Evolutionary conservation across 1,140 invertebrate species (phyloP).

Genomic region (Galleria mellonella): DNA sequence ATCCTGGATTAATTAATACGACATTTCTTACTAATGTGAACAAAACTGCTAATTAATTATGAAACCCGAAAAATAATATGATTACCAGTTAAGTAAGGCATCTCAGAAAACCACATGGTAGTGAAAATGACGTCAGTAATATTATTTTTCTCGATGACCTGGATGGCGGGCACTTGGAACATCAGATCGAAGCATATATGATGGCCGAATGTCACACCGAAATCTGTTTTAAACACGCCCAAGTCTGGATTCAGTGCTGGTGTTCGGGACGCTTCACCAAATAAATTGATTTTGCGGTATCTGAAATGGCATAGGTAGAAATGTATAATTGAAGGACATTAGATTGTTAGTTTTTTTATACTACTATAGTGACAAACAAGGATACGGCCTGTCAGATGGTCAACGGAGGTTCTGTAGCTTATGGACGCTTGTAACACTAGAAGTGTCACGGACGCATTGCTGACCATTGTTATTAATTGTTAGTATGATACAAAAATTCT

Average conservation of each 20-base stretch:
- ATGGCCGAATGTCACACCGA: constrained; percentile 86
- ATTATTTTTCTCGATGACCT: constrained; percentile 64
- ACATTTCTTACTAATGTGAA: no score
- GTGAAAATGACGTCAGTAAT: constrained; percentile 82
- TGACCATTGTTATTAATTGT: no score
- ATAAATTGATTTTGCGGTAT: constrained; percentile 87
- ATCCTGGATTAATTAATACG: no score
- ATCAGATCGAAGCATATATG: constrained; percentile 61
- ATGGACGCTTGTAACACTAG: no score
- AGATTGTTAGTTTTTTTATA: no score
- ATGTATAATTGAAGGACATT: no score
- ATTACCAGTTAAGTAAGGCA: constrained; percentile 81
- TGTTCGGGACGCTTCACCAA: constrained; percentile 73
- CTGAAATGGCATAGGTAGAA: no score
- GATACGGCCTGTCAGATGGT: no score
- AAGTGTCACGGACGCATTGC: no score
- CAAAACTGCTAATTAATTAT: neutral
- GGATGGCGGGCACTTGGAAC: constrained; percentile 58
- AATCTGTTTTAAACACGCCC: constrained; percentile 84
- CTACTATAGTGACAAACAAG: no score
- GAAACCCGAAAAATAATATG: constrained; percentile 5
- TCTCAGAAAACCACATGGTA: constrained; percentile 86
- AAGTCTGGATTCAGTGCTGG: constrained; percentile 52
- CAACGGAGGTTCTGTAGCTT: no score
- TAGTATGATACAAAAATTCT: no score